Evolutionary conservation across 2,113 vertebrate genomes (phyloP), one percentile per base, ranked within the genome.

Genomic region (Beaufortia kweichowensis): DNA sequence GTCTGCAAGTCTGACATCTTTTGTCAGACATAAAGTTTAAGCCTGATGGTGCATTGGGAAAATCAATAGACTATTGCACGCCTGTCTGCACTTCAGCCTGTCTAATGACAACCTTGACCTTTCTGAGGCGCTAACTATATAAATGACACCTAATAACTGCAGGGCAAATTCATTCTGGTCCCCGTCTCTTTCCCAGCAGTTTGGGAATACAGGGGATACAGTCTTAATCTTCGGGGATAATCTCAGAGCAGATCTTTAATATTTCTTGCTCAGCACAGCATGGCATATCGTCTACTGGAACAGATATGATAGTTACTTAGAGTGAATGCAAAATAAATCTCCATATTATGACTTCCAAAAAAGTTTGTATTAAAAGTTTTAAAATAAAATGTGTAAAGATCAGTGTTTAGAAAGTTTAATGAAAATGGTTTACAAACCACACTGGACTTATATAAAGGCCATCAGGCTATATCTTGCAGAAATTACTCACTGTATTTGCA

Each of bases 71-170:
- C 56, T 55, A 71, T 77, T 59, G 84, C 81, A 23, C 21, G 28
- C 60, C 79, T 84, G 80, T 80, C 78, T 66, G 55, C 80, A 73
- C 14, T 28, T 29, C 24, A 28, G 19, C 46, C 80, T n/a, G 76
- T 57, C 48, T 76, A 79, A 86, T 81, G 84, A 84, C 82, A 84
- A 65, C 60, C 50, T 73, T 43, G 81, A 81, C 84, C 84, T 86
- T 86, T 84, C 71, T 77, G 62, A 79, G 68, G 35, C 46, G 66
- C 77, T 75, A 84, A 82, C 82, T 71, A 68, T 48, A 67, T 77
- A 69, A 75, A 79, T 64, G 73, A 75, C 78, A 77, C 65, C 53
- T 77, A 77, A 80, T 72, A 78, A 82, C 81, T 79, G 63, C 33
- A 74, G 73, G 75, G 50, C 72, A 57, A 50, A 81, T 78, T 80